These are phyloP conservation scores for Cygnus olor DNA, from an alignment of 2,797 vertebrate species.

Conservation along the genomic window DNA sequence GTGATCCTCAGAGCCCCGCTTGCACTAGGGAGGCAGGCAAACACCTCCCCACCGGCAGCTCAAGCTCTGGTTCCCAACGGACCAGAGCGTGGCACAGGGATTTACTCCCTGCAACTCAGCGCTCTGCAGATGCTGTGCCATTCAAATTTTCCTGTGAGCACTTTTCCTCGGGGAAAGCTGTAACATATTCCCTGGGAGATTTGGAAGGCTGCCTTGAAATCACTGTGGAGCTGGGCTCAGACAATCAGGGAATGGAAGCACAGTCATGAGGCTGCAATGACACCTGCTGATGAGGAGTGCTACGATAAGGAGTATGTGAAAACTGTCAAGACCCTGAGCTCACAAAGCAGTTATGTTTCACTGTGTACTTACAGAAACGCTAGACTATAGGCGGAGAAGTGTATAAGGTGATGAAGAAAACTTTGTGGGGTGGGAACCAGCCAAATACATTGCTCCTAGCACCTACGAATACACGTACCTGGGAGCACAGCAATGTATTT, in stretches of 20 bases:
- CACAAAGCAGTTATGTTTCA: not conserved
- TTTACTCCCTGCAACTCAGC: not conserved
- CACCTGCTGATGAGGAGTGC: not conserved
- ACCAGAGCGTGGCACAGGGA: not conserved
- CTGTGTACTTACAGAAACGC: not conserved
- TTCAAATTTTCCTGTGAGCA: not conserved
- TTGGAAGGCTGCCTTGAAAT: not conserved
- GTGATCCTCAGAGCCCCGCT: not conserved
- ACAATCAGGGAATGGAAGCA: not conserved
- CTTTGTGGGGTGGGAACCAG: not conserved
- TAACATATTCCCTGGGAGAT: not conserved
- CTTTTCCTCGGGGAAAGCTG: not conserved
- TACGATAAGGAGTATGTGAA: rapidly evolving
- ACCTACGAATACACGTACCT: not conserved
- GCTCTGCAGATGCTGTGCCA: not conserved
- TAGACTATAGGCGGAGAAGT: not conserved
- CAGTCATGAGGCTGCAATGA: not conserved
- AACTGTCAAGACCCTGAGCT: not conserved
- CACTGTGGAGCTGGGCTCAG: not conserved
- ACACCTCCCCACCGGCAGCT: not conserved
- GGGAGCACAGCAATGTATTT: not conserved
- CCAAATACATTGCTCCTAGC: not conserved
- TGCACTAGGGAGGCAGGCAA: not conserved
- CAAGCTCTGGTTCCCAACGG: not conserved
- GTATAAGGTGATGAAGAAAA: not conserved